Conservation (phyloP, 1,140 invertebrate species). For the Telenomus remus region DNA sequence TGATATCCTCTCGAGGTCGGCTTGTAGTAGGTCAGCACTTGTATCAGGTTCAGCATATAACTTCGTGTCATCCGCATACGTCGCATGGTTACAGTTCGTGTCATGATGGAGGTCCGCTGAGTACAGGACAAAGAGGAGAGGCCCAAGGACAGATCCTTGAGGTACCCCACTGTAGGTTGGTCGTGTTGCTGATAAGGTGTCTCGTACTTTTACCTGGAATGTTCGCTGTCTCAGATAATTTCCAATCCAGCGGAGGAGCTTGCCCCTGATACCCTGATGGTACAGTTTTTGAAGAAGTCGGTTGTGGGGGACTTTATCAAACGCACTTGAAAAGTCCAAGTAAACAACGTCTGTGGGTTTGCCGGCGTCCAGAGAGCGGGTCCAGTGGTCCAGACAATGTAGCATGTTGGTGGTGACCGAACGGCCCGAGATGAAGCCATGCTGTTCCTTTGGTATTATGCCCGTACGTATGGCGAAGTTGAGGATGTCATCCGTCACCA, state of each 20-base stretch:
- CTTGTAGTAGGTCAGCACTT: no score
- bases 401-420: background rate
- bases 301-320: slow-evolving; percentile 4
- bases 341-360: slow-evolving; percentile 1
- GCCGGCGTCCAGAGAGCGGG: background rate
- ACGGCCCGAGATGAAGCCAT: slow-evolving; percentile 1
- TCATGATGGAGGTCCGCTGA: background rate
- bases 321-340: slow-evolving; percentile 7
- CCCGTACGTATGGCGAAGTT: background rate
- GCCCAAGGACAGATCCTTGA: slow-evolving; percentile 6
- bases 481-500: background rate
- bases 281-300: background rate
- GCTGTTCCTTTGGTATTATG: slow-evolving; percentile 3
- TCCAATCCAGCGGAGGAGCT: background rate
- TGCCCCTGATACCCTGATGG: slow-evolving; percentile 5
- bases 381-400: background rate
- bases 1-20: no score
- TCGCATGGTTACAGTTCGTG: background rate
- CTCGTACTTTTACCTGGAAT: background rate
- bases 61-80: slow-evolving; percentile 1
- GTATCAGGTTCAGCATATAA: background rate
- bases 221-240: background rate
- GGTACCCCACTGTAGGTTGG: background rate
- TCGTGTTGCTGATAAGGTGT: background rate
- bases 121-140: slow-evolving; percentile 10